A percentile compares a stretch with the other conserved stretches of the same genome.
These are phyloP conservation scores for Syngnathus floridae DNA, from an alignment of 2,113 vertebrate species.

Conservation along the genomic window DNA sequence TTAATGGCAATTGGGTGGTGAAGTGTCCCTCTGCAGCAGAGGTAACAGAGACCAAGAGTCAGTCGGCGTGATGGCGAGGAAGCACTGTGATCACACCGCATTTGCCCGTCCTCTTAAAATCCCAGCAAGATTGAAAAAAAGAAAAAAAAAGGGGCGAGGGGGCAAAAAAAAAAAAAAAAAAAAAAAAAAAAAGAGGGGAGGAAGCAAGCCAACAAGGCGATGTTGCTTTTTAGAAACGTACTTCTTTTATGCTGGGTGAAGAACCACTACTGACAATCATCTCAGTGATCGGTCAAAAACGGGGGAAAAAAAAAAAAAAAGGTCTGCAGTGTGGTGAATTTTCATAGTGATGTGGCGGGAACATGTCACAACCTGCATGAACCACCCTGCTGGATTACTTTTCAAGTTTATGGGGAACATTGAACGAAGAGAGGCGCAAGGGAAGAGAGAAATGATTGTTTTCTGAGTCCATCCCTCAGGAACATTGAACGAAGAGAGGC, in stretches of 20 bases:
- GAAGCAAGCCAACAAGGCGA: background rate
- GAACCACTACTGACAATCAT: conserved; percentile 34
- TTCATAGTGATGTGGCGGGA: conserved; percentile 32
- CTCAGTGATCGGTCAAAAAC: conserved; percentile 49
- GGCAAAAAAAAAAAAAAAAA: no score
- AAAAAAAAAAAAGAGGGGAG: conserved; percentile 4
- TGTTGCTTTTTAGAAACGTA: background rate
- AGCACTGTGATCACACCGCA: conserved; percentile 64
- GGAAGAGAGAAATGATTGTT: conserved; percentile 62
- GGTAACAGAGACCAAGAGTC: conserved; percentile 49
- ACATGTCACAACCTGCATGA: conserved; percentile 39
- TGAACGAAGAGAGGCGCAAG: conserved; percentile 42
- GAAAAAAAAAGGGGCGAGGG: conserved; percentile 19
- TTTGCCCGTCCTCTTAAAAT: conserved; percentile 55
- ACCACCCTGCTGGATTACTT: conserved; percentile 59
- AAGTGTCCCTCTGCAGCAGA: conserved; percentile 51
- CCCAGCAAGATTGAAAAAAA: conserved; percentile 30
- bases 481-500: conserved; percentile 44
- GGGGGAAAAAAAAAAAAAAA: conserved; percentile 50
- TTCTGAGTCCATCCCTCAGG: conserved; percentile 56
- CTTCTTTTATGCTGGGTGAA: background rate
- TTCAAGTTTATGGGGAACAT: conserved; percentile 54
- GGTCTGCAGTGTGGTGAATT: conserved; percentile 53
- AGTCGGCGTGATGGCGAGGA: conserved; percentile 61
- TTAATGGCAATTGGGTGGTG: conserved; percentile 64